phyloP scores from a whole-genome alignment of 2,888 invertebrate genomes.

The Drosophila paranaensis region DNA sequence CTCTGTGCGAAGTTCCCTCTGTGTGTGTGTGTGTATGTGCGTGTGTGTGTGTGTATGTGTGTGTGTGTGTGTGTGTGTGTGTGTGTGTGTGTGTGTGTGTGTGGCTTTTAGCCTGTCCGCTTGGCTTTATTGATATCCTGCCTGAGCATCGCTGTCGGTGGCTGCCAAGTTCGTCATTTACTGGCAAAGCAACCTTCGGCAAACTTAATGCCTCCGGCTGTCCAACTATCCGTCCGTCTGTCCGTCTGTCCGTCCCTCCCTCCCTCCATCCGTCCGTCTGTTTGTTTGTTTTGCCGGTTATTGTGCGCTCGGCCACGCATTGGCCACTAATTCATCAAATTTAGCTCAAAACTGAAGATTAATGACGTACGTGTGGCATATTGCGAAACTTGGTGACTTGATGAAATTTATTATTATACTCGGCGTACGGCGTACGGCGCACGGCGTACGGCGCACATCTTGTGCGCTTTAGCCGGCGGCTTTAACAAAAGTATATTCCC shows the following conservation, averaged over 20 bases:
- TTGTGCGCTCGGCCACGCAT: conserved; percentile 63
- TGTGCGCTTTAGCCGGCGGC: conserved; percentile 29
- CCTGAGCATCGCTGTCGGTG: conserved; percentile 61
- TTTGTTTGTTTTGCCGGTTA: conserved; percentile 47
- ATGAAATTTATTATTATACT: conserved; percentile 74
- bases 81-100: conserved; percentile 25
- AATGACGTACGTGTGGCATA: conserved; percentile 79
- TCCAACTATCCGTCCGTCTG: conserved; percentile 33
- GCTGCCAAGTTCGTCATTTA: conserved; percentile 65
- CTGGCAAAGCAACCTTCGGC: conserved; percentile 37
- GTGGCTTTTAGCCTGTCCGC: conserved; percentile 59
- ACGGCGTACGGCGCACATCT: conserved; percentile 22
- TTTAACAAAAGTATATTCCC: conserved; percentile 29
- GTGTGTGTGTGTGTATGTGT: conserved; percentile 33
- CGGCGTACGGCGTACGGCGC: conserved; percentile 4
- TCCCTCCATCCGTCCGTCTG: conserved; percentile 21
- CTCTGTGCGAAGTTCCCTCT: conserved; percentile 13
- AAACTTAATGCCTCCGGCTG: conserved; percentile 65
- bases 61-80: conserved; percentile 14
- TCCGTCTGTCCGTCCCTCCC: conserved; percentile 21
- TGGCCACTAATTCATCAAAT: conserved; percentile 78
- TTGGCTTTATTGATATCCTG: conserved; percentile 74
- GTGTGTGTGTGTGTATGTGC: conserved; percentile 33
- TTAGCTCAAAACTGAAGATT: conserved; percentile 78
- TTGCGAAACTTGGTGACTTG: conserved; percentile 78